Conservation (phyloP, 2,797 vertebrate genomes). For the Coluber constrictor region DNA sequence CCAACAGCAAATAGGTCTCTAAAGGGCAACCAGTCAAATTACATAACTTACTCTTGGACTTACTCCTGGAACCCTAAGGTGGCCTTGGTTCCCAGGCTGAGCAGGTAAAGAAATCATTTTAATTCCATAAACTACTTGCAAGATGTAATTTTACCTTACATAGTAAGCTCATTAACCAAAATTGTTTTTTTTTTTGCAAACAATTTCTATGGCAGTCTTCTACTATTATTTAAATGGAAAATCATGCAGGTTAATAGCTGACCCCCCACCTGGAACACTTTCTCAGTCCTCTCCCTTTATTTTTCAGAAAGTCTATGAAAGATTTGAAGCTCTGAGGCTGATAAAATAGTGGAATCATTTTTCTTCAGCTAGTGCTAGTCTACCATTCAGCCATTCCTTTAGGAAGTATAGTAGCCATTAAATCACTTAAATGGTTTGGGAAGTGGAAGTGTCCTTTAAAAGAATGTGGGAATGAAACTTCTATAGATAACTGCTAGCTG, state of each 20-base stretch:
- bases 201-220: neutral
- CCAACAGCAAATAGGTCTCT: conserved; percentile 2
- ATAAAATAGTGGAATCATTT: neutral
- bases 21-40: conserved; percentile 13
- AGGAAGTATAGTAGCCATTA: conserved; percentile 12
- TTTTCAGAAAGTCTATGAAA: neutral
- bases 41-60: neutral
- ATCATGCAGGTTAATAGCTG: neutral
- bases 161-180: too few relatives aligned
- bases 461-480: conserved; percentile 7
- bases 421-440: neutral
- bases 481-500: neutral
- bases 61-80: neutral
- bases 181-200: neutral
- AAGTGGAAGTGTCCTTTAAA: neutral
- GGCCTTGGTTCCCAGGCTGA: neutral
- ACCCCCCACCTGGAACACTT: neutral
- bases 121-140: neutral
- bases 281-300: neutral
- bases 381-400: conserved; percentile 9
- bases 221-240: neutral
- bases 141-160: conserved; percentile 1
- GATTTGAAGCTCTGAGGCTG: neutral
- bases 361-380: conserved; percentile 2
- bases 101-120: conserved; percentile 13